Evolutionary conservation across 2,888 invertebrate genomes (phyloP).

Genomic region (Fragum whitleyi): DNA sequence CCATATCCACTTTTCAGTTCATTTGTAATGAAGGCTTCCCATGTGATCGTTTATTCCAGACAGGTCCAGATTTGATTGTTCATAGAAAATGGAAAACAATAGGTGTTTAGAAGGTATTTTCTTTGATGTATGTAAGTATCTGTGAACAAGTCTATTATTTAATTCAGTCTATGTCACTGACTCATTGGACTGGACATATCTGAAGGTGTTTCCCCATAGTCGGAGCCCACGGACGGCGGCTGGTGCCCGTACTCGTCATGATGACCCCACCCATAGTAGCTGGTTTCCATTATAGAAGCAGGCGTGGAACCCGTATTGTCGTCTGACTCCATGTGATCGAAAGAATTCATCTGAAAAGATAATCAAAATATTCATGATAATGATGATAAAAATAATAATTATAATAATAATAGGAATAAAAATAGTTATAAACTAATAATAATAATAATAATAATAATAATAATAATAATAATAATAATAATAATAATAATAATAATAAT

Average conservation of each 20-base stretch:
- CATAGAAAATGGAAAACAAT: too few species aligned
- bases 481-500: too few species aligned
- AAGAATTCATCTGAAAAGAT: constrained; percentile 78
- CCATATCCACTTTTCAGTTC: too few species aligned
- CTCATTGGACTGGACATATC: constrained; percentile 82
- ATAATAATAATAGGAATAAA: not conserved
- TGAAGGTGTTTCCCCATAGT: constrained; percentile 78
- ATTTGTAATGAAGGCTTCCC: too few species aligned
- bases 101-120: too few species aligned
- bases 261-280: constrained; percentile 59
- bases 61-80: too few species aligned
- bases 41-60: too few species aligned
- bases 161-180: constrained; percentile 62
- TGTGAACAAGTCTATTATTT: not conserved
- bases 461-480: not conserved
- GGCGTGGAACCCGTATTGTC: constrained; percentile 44
- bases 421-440: too few species aligned
- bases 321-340: constrained; percentile 78
- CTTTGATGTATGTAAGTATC: too few species aligned
- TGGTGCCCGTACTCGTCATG: constrained; percentile 68
- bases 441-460: not conserved
- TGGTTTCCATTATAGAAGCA: constrained; percentile 39
- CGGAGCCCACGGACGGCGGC: constrained; percentile 77
- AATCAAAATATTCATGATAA: not conserved
- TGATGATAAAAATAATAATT: not conserved